These are phyloP conservation scores for Ypsolopha scabrella DNA, from an alignment of 2,888 invertebrate species.

Conservation along the genomic window DNA sequence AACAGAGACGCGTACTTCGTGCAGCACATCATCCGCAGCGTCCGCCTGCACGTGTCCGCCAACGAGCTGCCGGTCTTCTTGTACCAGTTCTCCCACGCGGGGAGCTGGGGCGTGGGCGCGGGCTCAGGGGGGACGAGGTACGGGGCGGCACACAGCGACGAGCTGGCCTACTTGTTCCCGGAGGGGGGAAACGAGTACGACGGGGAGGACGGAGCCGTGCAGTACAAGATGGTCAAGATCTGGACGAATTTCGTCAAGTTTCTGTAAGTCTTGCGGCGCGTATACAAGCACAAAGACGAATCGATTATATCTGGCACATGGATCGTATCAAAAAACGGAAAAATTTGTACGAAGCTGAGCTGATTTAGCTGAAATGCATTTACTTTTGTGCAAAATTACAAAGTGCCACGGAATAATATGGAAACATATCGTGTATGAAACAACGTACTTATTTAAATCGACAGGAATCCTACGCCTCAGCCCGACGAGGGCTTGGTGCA, in stretches of 20 bases:
- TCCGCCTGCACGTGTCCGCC: constrained; percentile 29
- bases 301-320: too few relatives aligned
- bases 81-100: constrained; percentile 47
- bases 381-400: not conserved
- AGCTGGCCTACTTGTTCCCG: constrained; percentile 45
- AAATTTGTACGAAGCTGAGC: not conserved
- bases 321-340: not conserved
- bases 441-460: not conserved
- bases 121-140: constrained; percentile 31
- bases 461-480: constrained; percentile 34
- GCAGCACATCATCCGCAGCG: constrained; percentile 43
- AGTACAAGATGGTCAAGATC: constrained; percentile 28
- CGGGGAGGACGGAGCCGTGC: constrained; percentile 36
- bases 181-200: constrained; percentile 20
- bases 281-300: too few relatives aligned
- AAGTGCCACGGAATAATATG: not conserved
- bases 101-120: constrained; percentile 30
- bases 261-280: constrained; percentile 30
- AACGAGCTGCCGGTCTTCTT: constrained; percentile 31
- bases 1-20: constrained; percentile 50
- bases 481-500: constrained; percentile 9
- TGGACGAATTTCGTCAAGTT: constrained; percentile 56
- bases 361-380: not conserved
- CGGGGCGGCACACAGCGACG: constrained; percentile 56
- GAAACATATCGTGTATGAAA: not conserved